Evolutionary conservation across 2,888 invertebrate species (phyloP), one percentile per base, ranked within the genome.

Genomic region (Zygogramma bicolorata): DNA sequence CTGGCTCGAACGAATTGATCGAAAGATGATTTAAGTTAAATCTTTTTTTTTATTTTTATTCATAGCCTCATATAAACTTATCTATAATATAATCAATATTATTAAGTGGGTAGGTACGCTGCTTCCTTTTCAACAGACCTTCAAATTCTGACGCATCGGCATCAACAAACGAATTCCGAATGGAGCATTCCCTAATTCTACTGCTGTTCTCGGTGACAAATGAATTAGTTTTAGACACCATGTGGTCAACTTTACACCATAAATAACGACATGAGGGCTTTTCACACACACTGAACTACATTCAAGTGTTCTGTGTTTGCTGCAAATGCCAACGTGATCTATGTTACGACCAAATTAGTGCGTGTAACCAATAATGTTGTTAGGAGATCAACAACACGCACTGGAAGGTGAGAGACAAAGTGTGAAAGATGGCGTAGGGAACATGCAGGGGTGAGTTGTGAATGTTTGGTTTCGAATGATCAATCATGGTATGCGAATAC

Each of bases 181-280:
- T 46, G 25, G 53, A 53, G 38, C 13, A 18, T 60, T 60, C 60
- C 34, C 34, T 18, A n/a, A 38, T 18, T 22, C 38, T 5, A 25
- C 71, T 49, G 25, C 60, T 65, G 70, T 68, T 69, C 40, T 65
- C 72, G 65, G 73, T 78, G 79, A 79, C 75, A 77, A 79, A 79
- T 78, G 76, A 78, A 76, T 79, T 71, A 68, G 67, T 57, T 62
- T 75, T 75, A 72, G 68, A 72, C 67, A 67, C 72, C 79, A 79
- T 78, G 78, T 79, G 79, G 81, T 76, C 69, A 68, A 75, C 76
- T 77, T 76, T 77, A 79, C 81, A 80, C 78, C 75, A 81, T 81
- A 81, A 81, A 80, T 81, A 75, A 73, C 70, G 69, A 22, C 75
- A 70, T 66, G 65, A 68, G 74, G 74, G 71, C 63, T 71, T 69